A percentile compares a stretch with the other conserved stretches of the same genome.
Conservation (phyloP, 2,797 vertebrate genomes). For the Oreochromis grahami region DNA sequence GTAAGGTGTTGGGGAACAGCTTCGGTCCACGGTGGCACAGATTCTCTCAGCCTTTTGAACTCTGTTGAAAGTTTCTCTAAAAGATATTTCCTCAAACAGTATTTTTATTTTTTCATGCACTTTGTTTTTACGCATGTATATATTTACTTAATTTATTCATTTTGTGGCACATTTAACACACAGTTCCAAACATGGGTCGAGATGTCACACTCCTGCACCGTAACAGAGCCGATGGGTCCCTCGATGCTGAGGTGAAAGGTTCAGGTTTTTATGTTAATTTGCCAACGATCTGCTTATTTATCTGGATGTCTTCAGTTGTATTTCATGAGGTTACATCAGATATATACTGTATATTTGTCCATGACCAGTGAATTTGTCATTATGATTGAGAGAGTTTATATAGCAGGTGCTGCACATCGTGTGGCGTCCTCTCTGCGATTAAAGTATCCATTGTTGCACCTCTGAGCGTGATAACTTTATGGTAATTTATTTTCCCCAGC, state of each 20-base stretch:
- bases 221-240: background rate
- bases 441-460: conserved; percentile 30
- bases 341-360: accelerated
- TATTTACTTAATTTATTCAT: background rate
- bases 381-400: background rate
- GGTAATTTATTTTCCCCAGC: conserved; percentile 57
- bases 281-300: background rate
- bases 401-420: background rate
- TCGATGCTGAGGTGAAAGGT: background rate
- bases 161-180: background rate
- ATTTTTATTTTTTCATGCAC: background rate
- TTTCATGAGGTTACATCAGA: background rate
- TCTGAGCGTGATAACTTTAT: conserved; percentile 31
- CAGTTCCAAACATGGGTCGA: background rate
- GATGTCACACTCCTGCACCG: background rate
- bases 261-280: background rate
- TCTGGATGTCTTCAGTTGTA: background rate
- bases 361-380: background rate
- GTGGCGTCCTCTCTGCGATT: conserved; percentile 12
- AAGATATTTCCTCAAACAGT: background rate
- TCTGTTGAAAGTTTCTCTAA: background rate
- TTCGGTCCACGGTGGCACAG: background rate
- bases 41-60: background rate
- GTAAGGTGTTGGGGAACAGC: background rate
- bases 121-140: background rate